phyloP scores from a whole-genome alignment of 2,797 vertebrate genomes.

The Pogonophryne albipinna region DNA sequence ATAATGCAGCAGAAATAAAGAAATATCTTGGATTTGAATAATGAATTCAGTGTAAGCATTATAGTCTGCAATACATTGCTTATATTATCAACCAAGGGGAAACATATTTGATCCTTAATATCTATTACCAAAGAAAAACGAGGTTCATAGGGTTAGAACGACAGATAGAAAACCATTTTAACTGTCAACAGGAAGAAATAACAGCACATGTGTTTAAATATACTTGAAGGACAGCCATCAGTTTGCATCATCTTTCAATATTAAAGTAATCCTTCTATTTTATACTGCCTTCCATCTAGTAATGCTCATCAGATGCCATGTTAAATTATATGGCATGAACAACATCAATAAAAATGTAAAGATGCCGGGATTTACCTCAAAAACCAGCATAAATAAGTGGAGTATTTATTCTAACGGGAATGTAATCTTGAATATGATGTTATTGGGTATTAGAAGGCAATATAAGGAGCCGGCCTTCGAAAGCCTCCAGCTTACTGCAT shows the following conservation, averaged over 20 bases:
- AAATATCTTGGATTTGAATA: background rate
- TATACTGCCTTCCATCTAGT: background rate
- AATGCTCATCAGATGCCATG: background rate
- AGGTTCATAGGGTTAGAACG: background rate
- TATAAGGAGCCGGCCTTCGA: constrained; percentile 32
- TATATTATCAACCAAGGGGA: background rate
- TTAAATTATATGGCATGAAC: constrained; percentile 12
- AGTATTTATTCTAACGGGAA: constrained; percentile 7
- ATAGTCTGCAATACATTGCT: background rate
- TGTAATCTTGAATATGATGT: constrained; percentile 31
- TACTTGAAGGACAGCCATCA: background rate
- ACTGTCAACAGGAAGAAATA: background rate
- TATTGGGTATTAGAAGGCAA: constrained; percentile 47
- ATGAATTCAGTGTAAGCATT: background rate
- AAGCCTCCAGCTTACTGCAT: constrained; percentile 59
- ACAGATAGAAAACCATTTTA: background rate
- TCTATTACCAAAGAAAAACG: background rate
- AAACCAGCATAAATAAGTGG: background rate
- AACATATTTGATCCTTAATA: background rate
- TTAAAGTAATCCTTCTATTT: background rate
- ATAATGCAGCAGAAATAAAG: background rate
- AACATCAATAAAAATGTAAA: constrained; percentile 25
- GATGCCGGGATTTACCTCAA: constrained; percentile 16
- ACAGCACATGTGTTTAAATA: background rate
- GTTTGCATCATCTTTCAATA: background rate